These are phyloP conservation scores for Aurelia sp. DNA, from an alignment of 30 jellyfish, hydroid and myxozoan species.

Conservation along the genomic window DNA sequence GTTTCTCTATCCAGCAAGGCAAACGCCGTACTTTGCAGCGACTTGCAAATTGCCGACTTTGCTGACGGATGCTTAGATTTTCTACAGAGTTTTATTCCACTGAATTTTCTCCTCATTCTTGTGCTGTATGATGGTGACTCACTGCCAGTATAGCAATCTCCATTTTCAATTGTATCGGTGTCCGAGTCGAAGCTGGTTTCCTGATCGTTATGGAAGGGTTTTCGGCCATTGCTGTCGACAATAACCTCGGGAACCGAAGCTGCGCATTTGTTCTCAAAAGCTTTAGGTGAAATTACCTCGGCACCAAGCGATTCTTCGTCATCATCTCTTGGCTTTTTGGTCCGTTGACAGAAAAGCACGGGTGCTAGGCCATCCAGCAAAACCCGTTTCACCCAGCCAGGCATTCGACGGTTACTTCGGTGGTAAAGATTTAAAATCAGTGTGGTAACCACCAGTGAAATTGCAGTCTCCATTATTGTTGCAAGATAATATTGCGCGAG, in stretches of 20 bases:
- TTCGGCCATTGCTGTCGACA: constrained; percentile 7
- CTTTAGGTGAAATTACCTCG: too few species aligned
- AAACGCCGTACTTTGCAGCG: constrained; percentile 27
- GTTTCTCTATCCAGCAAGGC: constrained; percentile 10
- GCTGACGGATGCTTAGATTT: not conserved
- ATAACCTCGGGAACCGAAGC: constrained; percentile 22
- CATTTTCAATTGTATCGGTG: constrained; percentile 5
- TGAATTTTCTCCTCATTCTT: not conserved
- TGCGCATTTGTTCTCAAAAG: too few species aligned
- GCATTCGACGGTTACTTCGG: constrained; percentile 79
- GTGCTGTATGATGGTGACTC: not conserved
- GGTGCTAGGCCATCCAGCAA: constrained; percentile 84
- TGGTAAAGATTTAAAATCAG: constrained; percentile 74
- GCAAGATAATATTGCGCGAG: constrained; percentile 84
- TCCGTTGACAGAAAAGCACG: constrained; percentile 62
- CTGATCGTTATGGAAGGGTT: not conserved
- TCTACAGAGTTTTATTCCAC: not conserved
- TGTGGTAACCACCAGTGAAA: constrained; percentile 74
- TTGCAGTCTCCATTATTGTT: constrained; percentile 75
- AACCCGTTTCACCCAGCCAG: constrained; percentile 53
- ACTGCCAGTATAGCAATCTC: not conserved
- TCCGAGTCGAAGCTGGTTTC: constrained; percentile 10
- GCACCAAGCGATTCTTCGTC: not conserved
- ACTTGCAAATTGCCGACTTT: constrained; percentile 27
- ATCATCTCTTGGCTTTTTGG: constrained; percentile 12